Evolutionary conservation across 2,797 vertebrate species (phyloP).

Genomic region (Cygnus olor): DNA sequence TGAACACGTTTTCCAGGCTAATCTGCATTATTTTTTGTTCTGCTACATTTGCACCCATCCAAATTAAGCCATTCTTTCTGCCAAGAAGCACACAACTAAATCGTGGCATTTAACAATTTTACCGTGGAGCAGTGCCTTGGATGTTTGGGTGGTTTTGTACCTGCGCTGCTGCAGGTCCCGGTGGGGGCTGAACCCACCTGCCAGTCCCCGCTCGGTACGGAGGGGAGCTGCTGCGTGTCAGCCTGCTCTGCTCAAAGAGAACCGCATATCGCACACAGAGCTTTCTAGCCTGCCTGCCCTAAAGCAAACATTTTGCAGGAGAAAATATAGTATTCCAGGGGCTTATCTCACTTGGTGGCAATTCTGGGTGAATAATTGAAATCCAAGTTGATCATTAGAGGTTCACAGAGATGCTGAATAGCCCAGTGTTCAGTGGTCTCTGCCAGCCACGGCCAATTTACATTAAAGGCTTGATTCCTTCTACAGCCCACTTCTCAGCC

Average conservation of each 20-base stretch:
- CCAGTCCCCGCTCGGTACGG: fast-evolving
- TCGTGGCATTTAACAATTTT: background rate
- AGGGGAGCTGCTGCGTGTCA: background rate
- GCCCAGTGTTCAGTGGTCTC: slow-evolving; percentile 47
- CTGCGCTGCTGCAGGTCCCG: fast-evolving
- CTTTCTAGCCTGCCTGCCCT: background rate
- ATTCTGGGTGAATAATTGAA: slow-evolving; percentile 60
- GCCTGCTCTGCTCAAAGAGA: background rate
- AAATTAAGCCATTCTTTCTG: background rate
- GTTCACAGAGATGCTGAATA: slow-evolving; percentile 65
- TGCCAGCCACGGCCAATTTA: slow-evolving; percentile 66
- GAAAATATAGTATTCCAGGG: slow-evolving; percentile 53
- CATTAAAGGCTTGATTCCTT: slow-evolving; percentile 61
- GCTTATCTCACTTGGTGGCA: slow-evolving; percentile 68
- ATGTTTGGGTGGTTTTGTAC: background rate
- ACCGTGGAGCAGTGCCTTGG: background rate
- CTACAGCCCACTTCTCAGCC: slow-evolving; percentile 50
- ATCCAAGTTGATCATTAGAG: slow-evolving; percentile 60
- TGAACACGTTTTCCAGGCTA: background rate
- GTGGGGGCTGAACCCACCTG: background rate
- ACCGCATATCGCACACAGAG: slow-evolving; percentile 3
- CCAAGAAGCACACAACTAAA: background rate
- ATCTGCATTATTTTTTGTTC: background rate
- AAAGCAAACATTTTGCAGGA: slow-evolving; percentile 52
- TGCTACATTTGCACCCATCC: background rate